Base-by-base conservation (phyloP, 2,113 vertebrate species). In the Tetrao urogallus region DNA sequence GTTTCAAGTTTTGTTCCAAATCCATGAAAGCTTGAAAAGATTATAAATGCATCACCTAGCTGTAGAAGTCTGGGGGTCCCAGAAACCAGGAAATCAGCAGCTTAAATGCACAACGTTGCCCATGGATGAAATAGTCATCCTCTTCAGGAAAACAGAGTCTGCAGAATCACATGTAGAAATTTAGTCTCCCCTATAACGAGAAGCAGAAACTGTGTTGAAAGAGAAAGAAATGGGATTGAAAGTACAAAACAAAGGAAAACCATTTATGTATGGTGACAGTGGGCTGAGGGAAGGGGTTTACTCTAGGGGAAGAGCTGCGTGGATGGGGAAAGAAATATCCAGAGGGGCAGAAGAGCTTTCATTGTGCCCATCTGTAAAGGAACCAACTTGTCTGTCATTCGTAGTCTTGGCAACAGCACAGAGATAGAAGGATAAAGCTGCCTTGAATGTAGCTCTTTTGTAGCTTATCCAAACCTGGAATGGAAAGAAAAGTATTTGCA, bases 1-100 rank as follows among this genome's bases (percentile, higher is more conserved):
- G 2, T 87, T 93, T 80, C 32, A 27, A 66, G 36, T 67, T 96
- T 88, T 83, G 7, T 47, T 92, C 12, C 63, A 85, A 92, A 90
- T 54, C 48, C 54, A 25, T 25, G 40, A 70, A 66, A 82, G 20
- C 43, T 82, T 91, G n/a, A 70, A 52, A 79, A 93, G 47, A 50
- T 82, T 32, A 72, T 30, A 92, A 94, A 82, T 30, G 34, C 19
- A 38, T 75, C 63, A 64, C 16, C 34, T 71, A 61, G 5, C 25
- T 72, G 64, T 66, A 65, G 72, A 88, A 89, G 80, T 63, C 36
- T 40, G 54, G 32, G 82, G 21, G 25, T 11, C 32, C 25, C 34
- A 82, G 28, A 38, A 94, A 78, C 11, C 4, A 38, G 70, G 43
- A 69, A 61, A 67, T 71, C 42, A 79, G 56, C 28, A 60, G 50